phyloP scores from a whole-genome alignment of 1,140 invertebrate genomes.

The Anoplophora glabripennis region DNA sequence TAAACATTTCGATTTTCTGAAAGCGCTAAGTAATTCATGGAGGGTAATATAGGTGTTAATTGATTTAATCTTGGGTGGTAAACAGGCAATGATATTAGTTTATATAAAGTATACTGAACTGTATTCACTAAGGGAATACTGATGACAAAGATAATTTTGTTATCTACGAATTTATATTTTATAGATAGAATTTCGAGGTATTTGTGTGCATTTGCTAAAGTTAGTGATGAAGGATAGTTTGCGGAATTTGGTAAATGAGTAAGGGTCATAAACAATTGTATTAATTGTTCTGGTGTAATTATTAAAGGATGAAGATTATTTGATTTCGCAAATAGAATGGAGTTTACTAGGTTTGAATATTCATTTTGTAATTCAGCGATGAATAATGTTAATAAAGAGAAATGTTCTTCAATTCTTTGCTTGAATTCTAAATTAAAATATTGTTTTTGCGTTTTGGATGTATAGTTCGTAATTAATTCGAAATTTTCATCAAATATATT shows the following conservation, averaged over 20 bases:
- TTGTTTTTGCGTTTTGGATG: conserved; percentile 1
- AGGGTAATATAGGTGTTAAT: not conserved
- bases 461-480: conserved; percentile 9
- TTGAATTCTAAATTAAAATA: conserved; percentile 14
- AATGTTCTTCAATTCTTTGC: not conserved
- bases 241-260: not conserved
- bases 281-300: too few relatives aligned
- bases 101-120: not conserved
- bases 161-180: too few relatives aligned
- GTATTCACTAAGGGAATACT: not conserved
- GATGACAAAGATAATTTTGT: not conserved
- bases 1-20: not conserved
- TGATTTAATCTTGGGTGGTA: not conserved
- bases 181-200: too few relatives aligned
- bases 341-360: too few relatives aligned
- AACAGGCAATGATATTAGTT: not conserved
- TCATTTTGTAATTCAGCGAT: too few relatives aligned
- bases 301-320: too few relatives aligned
- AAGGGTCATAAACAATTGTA: not conserved
- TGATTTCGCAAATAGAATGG: too few relatives aligned
- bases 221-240: too few relatives aligned
- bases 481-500: conserved; percentile 18
- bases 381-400: not conserved
- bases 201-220: too few relatives aligned
- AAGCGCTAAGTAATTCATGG: not conserved